Evolutionary conservation across 1,140 invertebrate genomes (phyloP), one percentile per base, ranked within the genome.

Genomic region (Drosophila ananassae): DNA sequence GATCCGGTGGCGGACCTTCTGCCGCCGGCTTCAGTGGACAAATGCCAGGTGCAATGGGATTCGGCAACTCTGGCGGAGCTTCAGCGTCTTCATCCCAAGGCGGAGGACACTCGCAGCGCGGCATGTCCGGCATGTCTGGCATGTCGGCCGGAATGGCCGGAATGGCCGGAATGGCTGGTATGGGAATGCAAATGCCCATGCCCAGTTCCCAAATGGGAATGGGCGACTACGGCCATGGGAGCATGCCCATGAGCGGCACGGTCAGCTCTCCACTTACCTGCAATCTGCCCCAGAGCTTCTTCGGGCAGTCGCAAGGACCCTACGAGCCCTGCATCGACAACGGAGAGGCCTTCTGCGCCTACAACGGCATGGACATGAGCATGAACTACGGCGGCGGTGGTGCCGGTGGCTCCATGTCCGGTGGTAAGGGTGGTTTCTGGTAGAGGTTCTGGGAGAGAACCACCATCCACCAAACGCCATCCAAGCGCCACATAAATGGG

Each of bases 261-360:
- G 22, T 66, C 3, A 68, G 37, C 37, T 37, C 48, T 0, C 64
- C 64, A 2, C 61, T 68, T 5, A 67, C 60, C 47, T 67, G 63
- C 48, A 63, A 63, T 17, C 8, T 67, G 10, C 63, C 63, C 5
- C 39, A 25, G 34, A 66, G 24, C 37, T 67, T 64, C 60, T 67
- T 67, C 28, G 28, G 34, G 21, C 60, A 67, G 1, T 47, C 47
- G 13, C 28, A 63, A 9, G 39, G 37, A 17, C 47, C 28, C 21
- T 64, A 7, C 13, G 62, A 37, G 39, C 60, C 60, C 9, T 68
- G 66, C 50, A 68, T 68, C n/a, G 51, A 53, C 24, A 68, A 68
- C 12, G 66, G 66, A 1, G 66, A 53, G 17, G 51, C 51, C 51
- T 53, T 53, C 30, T 53, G 51, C 10, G 51, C 51, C 13, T 53